Evolutionary conservation across 2,797 vertebrate genomes (phyloP).

Genomic region (Microctenopoma steveboyesi): DNA sequence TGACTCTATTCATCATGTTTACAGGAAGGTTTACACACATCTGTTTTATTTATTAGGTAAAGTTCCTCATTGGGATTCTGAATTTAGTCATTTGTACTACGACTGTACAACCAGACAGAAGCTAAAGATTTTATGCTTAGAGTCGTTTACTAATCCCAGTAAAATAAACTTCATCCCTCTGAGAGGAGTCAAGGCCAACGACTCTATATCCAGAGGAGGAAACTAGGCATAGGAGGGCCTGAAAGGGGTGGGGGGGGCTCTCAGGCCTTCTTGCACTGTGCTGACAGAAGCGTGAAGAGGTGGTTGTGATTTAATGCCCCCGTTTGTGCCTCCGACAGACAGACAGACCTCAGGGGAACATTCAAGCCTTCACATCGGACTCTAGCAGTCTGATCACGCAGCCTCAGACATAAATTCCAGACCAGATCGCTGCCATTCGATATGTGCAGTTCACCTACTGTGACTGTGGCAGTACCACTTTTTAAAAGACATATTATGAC

Average conservation of each 20-base stretch:
- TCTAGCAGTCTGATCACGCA: constrained; percentile 63
- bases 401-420: constrained; percentile 63
- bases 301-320: constrained; percentile 64
- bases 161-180: constrained; percentile 35
- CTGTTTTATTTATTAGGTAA: too few species aligned
- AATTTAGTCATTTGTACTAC: too few species aligned
- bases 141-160: constrained; percentile 15
- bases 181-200: constrained; percentile 50
- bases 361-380: constrained; percentile 65
- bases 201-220: constrained; percentile 48
- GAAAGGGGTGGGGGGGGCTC: constrained; percentile 36
- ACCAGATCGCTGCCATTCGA: constrained; percentile 66
- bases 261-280: constrained; percentile 71
- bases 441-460: constrained; percentile 51
- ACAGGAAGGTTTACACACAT: too few species aligned
- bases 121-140: background rate
- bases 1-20: too few species aligned
- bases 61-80: too few species aligned
- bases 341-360: constrained; percentile 64
- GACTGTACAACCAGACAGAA: background rate
- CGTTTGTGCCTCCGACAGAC: constrained; percentile 62
- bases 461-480: constrained; percentile 43
- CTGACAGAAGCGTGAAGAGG: constrained; percentile 70
- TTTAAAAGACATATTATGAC: too few species aligned
- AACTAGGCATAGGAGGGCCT: constrained; percentile 7